Conservation (phyloP, 64 coral and sea anemone genomes). For the Acropora tenuis region DNA sequence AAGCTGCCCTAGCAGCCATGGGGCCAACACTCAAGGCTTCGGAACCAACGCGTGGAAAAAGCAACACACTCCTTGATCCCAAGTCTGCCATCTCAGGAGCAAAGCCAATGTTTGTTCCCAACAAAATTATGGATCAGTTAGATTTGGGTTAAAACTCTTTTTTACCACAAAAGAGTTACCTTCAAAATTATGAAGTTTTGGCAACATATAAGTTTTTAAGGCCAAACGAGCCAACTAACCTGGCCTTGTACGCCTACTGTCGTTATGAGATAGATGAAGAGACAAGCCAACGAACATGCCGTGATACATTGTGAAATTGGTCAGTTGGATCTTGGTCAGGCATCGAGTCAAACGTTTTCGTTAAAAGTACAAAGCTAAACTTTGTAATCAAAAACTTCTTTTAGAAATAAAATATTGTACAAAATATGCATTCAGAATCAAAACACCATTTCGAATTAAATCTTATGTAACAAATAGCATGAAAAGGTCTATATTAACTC, state of each 20-base stretch:
- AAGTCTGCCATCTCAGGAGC: slow-evolving; percentile 77
- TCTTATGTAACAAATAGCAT: not conserved
- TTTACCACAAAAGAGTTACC: no score
- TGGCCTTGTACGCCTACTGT: no score
- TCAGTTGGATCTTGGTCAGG: no score
- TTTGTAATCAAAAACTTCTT: not conserved
- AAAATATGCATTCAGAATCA: not conserved
- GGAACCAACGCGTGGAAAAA: not conserved
- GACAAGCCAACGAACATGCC: no score
- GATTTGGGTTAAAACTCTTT: slow-evolving; percentile 25
- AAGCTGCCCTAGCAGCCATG: slow-evolving; percentile 79
- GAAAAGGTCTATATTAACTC: not conserved
- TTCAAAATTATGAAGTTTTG: no score
- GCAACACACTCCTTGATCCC: slow-evolving; percentile 46
- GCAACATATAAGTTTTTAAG: no score
- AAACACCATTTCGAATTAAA: not conserved
- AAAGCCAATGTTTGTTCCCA: slow-evolving; percentile 92
- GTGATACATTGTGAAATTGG: no score
- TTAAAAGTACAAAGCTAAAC: not conserved
- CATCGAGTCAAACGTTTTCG: no score
- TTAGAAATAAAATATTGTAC: not conserved
- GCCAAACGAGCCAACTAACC: no score
- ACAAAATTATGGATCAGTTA: slow-evolving; percentile 93
- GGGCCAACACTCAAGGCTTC: slow-evolving; percentile 31
- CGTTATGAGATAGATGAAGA: no score